These are phyloP conservation scores for Drosophila flavopinicola DNA, from an alignment of 2,888 invertebrate species.

Conservation along the genomic window DNA sequence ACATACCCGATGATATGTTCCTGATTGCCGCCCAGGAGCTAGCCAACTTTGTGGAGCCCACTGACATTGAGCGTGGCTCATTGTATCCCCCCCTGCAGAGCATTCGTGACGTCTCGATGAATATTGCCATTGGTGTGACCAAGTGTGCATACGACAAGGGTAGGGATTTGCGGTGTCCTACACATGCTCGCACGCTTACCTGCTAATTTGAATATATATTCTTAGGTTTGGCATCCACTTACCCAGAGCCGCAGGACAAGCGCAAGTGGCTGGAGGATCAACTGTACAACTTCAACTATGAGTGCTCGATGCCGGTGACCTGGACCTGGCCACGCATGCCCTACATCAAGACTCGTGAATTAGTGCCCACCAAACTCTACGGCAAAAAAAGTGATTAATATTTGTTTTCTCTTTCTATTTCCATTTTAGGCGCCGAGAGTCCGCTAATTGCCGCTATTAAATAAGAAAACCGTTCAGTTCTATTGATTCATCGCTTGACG, in stretches of 20 bases:
- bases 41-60: conserved; percentile 92
- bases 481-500: conserved; percentile 58
- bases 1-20: conserved; percentile 97
- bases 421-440: conserved; percentile 75
- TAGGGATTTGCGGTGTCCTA: conserved; percentile 77
- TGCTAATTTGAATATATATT: conserved; percentile 4
- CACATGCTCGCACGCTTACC: too few relatives aligned
- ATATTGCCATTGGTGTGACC: conserved; percentile 94
- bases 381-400: conserved; percentile 78
- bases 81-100: conserved; percentile 95
- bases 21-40: conserved; percentile 95
- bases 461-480: conserved; percentile 63
- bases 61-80: conserved; percentile 93
- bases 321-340: conserved; percentile 87
- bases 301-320: conserved; percentile 89
- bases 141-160: conserved; percentile 95
- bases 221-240: conserved; percentile 91
- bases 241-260: conserved; percentile 93
- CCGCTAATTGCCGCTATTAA: conserved; percentile 81
- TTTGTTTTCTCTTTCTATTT: conserved; percentile 51
- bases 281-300: conserved; percentile 92
- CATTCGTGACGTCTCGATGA: conserved; percentile 94
- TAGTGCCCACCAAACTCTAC: conserved; percentile 82
- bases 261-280: conserved; percentile 89
- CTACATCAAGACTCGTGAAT: conserved; percentile 82